Percentiles rank a stretch among this genome's conserved stretches.
phyloP scores from a whole-genome alignment of 2,113 vertebrate genomes.

The Scortum barcoo region DNA sequence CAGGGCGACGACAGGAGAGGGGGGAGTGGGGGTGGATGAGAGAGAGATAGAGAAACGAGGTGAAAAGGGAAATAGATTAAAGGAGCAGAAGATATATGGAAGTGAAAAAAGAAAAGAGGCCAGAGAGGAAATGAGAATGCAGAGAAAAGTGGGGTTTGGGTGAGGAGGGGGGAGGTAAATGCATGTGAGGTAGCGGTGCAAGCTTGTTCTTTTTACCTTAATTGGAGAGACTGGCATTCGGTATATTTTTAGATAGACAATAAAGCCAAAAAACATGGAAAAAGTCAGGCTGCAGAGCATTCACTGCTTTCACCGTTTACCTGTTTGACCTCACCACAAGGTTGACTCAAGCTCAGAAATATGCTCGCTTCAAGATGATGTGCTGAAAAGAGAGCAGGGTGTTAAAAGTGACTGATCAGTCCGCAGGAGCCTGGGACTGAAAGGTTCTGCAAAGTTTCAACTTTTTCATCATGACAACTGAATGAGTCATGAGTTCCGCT shows the following conservation, averaged over 20 bases:
- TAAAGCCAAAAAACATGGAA: conserved; percentile 22
- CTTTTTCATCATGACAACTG: too few species aligned
- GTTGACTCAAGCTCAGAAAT: conserved; percentile 27
- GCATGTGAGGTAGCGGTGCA: neutral
- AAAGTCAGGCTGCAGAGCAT: conserved; percentile 15
- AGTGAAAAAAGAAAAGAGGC: conserved; percentile 32
- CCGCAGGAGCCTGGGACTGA: neutral
- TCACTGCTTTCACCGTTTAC: conserved; percentile 30
- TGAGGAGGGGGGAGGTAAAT: conserved; percentile 22
- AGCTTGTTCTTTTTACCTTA: conserved; percentile 44
- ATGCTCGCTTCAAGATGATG: neutral
- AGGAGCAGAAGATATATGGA: conserved; percentile 53
- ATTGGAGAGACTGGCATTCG: conserved; percentile 39
- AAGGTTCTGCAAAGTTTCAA: neutral
- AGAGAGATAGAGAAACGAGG: conserved; percentile 44
- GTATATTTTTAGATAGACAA: conserved; percentile 55
- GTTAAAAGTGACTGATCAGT: neutral
- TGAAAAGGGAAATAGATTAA: conserved; percentile 58
- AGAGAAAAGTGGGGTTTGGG: conserved; percentile 25
- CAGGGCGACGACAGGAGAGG: neutral
- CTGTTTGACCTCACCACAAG: neutral
- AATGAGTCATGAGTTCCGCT: neutral
- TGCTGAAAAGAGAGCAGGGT: conserved; percentile 13
- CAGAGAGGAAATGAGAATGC: conserved; percentile 52
- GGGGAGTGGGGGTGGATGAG: conserved; percentile 4